phyloP scores from a whole-genome alignment of 1,140 invertebrate species.

The Ericerus pela region DNA sequence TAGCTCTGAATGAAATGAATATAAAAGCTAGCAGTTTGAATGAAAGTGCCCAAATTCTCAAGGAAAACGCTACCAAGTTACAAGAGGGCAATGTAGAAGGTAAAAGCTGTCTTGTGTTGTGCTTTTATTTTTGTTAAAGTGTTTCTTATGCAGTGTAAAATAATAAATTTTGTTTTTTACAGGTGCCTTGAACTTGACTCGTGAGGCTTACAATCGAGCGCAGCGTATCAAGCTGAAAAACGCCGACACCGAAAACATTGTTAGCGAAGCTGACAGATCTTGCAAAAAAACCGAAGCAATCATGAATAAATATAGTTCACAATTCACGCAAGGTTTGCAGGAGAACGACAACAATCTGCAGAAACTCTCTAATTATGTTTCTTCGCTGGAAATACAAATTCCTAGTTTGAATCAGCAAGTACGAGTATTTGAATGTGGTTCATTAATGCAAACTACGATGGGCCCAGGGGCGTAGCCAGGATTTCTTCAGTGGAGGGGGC shows the following conservation, averaged over 20 bases:
- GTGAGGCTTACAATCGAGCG: slow-evolving; percentile 55
- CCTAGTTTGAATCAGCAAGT: slow-evolving; percentile 66
- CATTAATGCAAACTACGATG: too few species aligned
- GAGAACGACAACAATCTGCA: slow-evolving; percentile 50
- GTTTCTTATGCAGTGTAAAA: too few species aligned
- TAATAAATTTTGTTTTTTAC: slow-evolving; percentile 10
- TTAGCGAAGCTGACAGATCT: slow-evolving; percentile 63
- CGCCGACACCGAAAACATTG: slow-evolving; percentile 31
- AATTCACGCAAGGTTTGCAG: slow-evolving; percentile 52
- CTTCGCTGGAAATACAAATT: slow-evolving; percentile 49
- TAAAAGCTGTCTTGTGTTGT: slow-evolving; percentile 21
- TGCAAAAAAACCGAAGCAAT: slow-evolving; percentile 67
- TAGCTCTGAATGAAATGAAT: slow-evolving; percentile 57
- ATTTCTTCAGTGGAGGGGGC: too few species aligned
- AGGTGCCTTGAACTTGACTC: slow-evolving; percentile 77
- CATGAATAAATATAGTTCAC: slow-evolving; percentile 49
- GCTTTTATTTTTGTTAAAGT: not conserved
- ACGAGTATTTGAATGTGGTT: too few species aligned
- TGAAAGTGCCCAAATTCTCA: slow-evolving; percentile 52
- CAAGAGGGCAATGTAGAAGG: slow-evolving; percentile 89
- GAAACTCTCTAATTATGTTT: slow-evolving; percentile 47
- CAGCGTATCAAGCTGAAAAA: slow-evolving; percentile 50
- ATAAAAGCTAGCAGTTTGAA: slow-evolving; percentile 55
- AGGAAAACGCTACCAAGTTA: slow-evolving; percentile 72
- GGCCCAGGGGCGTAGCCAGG: too few species aligned